Evolutionary conservation across 23 tunicate genomes (phyloP), one percentile per base, ranked within the genome.

Genomic region (Styela clava): DNA sequence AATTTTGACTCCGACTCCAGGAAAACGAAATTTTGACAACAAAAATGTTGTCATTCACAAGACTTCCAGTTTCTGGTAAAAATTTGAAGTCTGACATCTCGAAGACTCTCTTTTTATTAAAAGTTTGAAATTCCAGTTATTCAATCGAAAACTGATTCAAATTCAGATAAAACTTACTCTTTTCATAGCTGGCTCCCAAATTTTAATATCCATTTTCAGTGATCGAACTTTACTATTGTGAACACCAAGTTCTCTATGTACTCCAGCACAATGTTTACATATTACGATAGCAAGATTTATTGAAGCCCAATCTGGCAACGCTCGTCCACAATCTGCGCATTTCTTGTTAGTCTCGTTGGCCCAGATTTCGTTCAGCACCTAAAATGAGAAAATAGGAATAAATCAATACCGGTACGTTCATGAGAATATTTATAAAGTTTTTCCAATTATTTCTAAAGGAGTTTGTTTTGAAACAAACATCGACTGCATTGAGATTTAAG

Each of bases 201-300:
- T 86, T 78, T 82, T 91, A 26, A 91, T 82, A 68, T 91, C 97
- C 97, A 91, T 91, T 71, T 91, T 91, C 9, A 91, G 81, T 34
- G 90, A 85, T 20, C 97, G 80, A 26, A 91, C 97, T 78, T 91
- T 91, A 71, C 90, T 85, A 68, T 91, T 91, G 65, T 91, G 97
- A 23, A 91, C 97, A 61, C 97, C 97, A 3, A 91, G 81, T 18
- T 91, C 97, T 27, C 97, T 79, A 33, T 91, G 97, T 26, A 86
- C 87, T 26, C 97, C 97, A 1, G 97, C 97, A 73, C 97, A 91
- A 69, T 91, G 97, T 64, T 91, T 91, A 62, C 97, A 91, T 16
- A 91, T 86, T 19, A 91, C 97, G 26, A 91, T 86, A 3, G 97
- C 97, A 31, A 91, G 84, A 72, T 91, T 91, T 22, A 91, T 82